Base-by-base conservation (phyloP, 2,888 invertebrate species). In the Heliconius ethilla region DNA sequence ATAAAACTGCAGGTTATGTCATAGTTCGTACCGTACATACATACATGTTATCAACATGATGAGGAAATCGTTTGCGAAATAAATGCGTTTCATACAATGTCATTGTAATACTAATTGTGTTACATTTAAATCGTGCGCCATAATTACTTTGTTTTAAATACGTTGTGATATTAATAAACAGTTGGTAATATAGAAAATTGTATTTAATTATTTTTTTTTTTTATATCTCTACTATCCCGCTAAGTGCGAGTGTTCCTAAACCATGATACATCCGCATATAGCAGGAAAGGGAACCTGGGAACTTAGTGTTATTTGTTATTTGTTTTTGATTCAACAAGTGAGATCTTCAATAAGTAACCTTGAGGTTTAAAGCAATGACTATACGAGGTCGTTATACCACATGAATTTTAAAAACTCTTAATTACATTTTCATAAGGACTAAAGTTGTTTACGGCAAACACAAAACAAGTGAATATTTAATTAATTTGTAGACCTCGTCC, bases 391-490 rank as follows among this genome's bases (percentile, higher is more conserved):
- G 13, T 22, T 3, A 72, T 72, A 59, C 15, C 70, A 72, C 33
- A 55, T 72, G 70, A 72, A 55, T 72, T 55, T 55, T 72, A n/a
- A 55, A 55, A 51, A 15, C 33, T 29, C 55, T 33, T 59, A 72
- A 55, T 11, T 33, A n/a, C 11, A 72, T 72, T 22, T 7, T 6
- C 15, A 33, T 55, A 72, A 59, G n/a, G 9, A 33, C n/a, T 55
- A n/a, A 33, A 13, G 22, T 72, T 29, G 51, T 59, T 59, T 59
- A 59, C 59, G 2, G 4, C 7, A 15, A 29, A 33, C n/a, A 33
- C 55, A n/a, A 72, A 29, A 59, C 29, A 13, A 55, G 27, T 70
- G 15, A 55, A 55, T 29, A 70, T 55, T 70, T 13, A 22, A 55
- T 55, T 70, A 70, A 29, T 70, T 55, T 55, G 15, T 72, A n/a